A percentile compares a stretch with the other conserved stretches of the same genome.
phyloP scores from a whole-genome alignment of 2,797 vertebrate species.

The Coregonus suidteri region DNA sequence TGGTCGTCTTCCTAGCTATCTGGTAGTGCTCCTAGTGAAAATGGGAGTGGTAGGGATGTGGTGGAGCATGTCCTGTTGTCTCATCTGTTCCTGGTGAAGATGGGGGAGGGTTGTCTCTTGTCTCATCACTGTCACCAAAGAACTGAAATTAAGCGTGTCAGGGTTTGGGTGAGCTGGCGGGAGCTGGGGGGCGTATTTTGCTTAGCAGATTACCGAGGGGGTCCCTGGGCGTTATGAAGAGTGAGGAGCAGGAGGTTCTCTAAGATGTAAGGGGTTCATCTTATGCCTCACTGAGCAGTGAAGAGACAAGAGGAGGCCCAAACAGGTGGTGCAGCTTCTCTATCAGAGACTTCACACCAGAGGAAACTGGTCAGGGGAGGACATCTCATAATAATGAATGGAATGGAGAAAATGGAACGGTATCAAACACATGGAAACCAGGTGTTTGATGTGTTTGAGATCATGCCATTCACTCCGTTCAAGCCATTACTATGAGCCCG shows the following conservation, averaged over 20 bases:
- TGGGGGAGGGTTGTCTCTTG: constrained; percentile 53
- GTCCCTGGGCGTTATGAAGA: constrained; percentile 64
- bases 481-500: no score
- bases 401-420: no score
- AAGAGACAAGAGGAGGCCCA: constrained; percentile 51
- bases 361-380: no score
- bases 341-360: constrained; percentile 47
- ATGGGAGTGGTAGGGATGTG: constrained; percentile 47
- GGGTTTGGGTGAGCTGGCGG: constrained; percentile 3
- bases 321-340: constrained; percentile 63
- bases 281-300: constrained; percentile 77
- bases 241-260: constrained; percentile 76
- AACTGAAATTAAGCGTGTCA: constrained; percentile 63
- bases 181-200: constrained; percentile 33
- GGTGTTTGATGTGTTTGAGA: no score
- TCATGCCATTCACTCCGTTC: no score
- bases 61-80: constrained; percentile 29
- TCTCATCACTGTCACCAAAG: constrained; percentile 61
- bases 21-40: constrained; percentile 45
- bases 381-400: no score
- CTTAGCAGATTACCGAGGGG: constrained; percentile 54
- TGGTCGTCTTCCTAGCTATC: constrained; percentile 54
- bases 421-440: no score
- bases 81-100: constrained; percentile 10
- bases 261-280: constrained; percentile 78